A percentile compares a stretch with the other conserved stretches of the same genome.
Conservation (phyloP, 2,888 invertebrate genomes). For the Brachycybe producta region DNA sequence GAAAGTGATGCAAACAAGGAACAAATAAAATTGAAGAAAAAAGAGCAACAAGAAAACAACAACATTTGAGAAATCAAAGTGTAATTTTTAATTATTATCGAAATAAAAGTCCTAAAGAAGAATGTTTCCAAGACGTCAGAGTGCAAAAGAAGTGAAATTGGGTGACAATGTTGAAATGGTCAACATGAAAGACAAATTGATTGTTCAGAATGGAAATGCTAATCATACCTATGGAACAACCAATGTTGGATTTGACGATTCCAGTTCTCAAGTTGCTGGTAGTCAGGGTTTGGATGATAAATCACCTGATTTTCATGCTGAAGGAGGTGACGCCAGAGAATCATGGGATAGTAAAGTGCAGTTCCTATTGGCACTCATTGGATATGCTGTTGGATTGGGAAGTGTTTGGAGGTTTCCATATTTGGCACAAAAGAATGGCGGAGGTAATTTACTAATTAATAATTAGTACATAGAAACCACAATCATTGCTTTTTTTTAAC, state of each 20-base stretch:
- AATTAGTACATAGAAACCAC: background rate
- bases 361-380: constrained; percentile 82
- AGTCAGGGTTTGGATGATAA: constrained; percentile 27
- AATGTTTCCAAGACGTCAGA: constrained; percentile 51
- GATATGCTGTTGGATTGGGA: constrained; percentile 85
- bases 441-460: constrained; percentile 44
- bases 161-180: constrained; percentile 57
- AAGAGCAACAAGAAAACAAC: background rate
- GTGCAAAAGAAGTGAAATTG: constrained; percentile 59
- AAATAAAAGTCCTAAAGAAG: background rate
- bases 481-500: background rate
- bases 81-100: too few species aligned
- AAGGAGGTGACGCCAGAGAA: constrained; percentile 58
- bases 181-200: constrained; percentile 66
- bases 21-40: too few species aligned
- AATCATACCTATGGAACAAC: constrained; percentile 66
- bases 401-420: constrained; percentile 95
- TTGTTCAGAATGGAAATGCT: constrained; percentile 52
- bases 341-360: constrained; percentile 89
- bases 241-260: constrained; percentile 63
- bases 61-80: too few species aligned
- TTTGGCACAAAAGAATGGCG: constrained; percentile 85
- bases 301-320: constrained; percentile 21
- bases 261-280: constrained; percentile 20
- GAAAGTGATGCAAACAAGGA: too few species aligned